Conservation (phyloP, 1,140 invertebrate genomes). For the Cylas formicarius region DNA sequence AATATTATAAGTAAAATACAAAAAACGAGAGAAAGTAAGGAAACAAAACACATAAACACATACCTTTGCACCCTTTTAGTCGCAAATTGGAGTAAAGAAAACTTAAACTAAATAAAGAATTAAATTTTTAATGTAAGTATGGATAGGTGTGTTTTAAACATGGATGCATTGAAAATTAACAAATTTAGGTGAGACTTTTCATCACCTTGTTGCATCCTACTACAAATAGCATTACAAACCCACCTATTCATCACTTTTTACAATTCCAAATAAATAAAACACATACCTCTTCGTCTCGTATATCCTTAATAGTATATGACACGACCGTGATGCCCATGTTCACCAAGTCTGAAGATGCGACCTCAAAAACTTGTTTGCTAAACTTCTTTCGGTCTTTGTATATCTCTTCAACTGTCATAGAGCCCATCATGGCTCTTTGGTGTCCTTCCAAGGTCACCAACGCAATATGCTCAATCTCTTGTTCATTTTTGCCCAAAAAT, state of each 20-base stretch:
- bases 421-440: constrained; percentile 97
- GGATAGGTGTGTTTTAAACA: not conserved
- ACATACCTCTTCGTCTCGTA: constrained; percentile 91
- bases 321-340: constrained; percentile 99
- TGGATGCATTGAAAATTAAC: no score
- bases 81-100: constrained; percentile 33
- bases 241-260: no score
- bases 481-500: constrained; percentile 86
- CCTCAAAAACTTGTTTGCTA: constrained; percentile 93
- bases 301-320: constrained; percentile 96
- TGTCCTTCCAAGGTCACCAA: constrained; percentile 95
- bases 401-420: constrained; percentile 98
- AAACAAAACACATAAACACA: constrained; percentile 26
- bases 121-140: not conserved
- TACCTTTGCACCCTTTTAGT: constrained; percentile 49
- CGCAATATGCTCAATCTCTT: constrained; percentile 88
- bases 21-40: constrained; percentile 9
- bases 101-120: constrained; percentile 8
- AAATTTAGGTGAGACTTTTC: no score
- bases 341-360: constrained; percentile 88
- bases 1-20: no score
- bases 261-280: no score
- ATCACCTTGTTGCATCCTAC: no score
- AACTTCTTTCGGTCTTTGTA: constrained; percentile 99
- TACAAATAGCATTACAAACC: no score